Percentiles rank a stretch among this genome's conserved stretches.
phyloP scores from a whole-genome alignment of 2,113 vertebrate species.

The Lycaon pictus region DNA sequence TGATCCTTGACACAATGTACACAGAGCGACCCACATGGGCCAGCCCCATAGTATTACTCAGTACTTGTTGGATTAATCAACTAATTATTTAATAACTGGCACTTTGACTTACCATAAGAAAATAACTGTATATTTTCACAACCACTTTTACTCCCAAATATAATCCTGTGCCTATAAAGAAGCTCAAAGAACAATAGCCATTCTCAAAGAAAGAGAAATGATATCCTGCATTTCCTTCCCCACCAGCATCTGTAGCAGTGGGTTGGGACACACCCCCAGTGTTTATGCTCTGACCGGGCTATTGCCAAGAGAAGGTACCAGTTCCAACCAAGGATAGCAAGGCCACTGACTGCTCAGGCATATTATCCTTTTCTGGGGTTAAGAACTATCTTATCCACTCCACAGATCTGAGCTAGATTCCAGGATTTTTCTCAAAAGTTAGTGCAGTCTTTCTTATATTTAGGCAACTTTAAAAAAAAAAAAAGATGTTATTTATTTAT shows the following conservation, averaged over 20 bases:
- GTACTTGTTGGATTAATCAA: neutral
- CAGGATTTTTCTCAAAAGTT: conserved; percentile 25
- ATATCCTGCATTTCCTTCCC: neutral
- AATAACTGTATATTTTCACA: neutral
- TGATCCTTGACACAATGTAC: neutral
- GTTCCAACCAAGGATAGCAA: neutral
- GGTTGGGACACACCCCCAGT: neutral
- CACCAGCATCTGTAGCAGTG: neutral
- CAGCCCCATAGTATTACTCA: neutral
- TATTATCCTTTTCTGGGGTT: neutral
- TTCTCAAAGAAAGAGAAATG: conserved; percentile 12
- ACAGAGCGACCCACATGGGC: neutral
- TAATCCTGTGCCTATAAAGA: neutral
- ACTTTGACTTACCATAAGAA: neutral
- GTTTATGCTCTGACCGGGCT: neutral
- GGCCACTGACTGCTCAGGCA: too few relatives aligned
- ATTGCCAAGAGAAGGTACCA: neutral
- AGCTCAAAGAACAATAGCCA: neutral
- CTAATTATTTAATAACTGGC: conserved; percentile 8
- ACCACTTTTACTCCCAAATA: neutral
- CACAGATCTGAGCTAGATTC: neutral
- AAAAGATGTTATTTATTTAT: too few relatives aligned
- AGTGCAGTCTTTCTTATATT: neutral
- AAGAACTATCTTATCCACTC: neutral
- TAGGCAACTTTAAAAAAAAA: neutral